Evolutionary conservation across 1,140 invertebrate genomes (phyloP), one percentile per base, ranked within the genome.

Genomic region (Papilio xuthus): DNA sequence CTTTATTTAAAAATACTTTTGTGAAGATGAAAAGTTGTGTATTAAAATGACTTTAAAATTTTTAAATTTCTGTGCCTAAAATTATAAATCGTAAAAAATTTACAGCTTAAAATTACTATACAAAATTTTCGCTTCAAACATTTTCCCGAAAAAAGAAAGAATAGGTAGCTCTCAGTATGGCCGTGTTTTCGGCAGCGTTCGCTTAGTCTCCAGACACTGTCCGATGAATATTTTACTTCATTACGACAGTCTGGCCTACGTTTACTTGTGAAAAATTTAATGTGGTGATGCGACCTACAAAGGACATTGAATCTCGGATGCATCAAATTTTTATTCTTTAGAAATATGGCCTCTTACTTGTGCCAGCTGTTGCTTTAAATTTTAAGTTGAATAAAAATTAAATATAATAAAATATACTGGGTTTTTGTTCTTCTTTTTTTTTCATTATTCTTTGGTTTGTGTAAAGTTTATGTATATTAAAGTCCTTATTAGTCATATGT

Each of bases 191-290:
- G 79, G 80, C 63, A 82, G 79, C 18, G 80, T 77, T 77, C 80
- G 72, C 81, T 76, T 80, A 77, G 78, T 80, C 82, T 84, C 80
- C 83, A 90, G 89, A 90, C 89, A 77, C 78, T 72, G 79, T 56
- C 86, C 87, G 85, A 88, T 90, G 88, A 90, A 90, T 89, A 90
- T 90, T 89, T 89, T 84, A 88, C 84, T 84, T 89, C 86, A 89
- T 89, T 89, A 90, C 84, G 86, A 85, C 80, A 82, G 87, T 86
- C 83, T 86, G 81, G 79, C 81, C 83, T 69, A 78, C 80, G 72
- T 83, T 83, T 85, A 78, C 85, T 84, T 84, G 78, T 87, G 83
- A 79, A 84, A 88, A 86, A 85, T 86, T 83, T 85, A 80, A 79
- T 50, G 76, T 41, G 70, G 82, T 82, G 82, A 84, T 77, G 77